Percentiles rank a stretch among this genome's conserved stretches.
These are phyloP conservation scores for Drosophila neonasuta DNA, from an alignment of 2,888 invertebrate species.

Conservation along the genomic window DNA sequence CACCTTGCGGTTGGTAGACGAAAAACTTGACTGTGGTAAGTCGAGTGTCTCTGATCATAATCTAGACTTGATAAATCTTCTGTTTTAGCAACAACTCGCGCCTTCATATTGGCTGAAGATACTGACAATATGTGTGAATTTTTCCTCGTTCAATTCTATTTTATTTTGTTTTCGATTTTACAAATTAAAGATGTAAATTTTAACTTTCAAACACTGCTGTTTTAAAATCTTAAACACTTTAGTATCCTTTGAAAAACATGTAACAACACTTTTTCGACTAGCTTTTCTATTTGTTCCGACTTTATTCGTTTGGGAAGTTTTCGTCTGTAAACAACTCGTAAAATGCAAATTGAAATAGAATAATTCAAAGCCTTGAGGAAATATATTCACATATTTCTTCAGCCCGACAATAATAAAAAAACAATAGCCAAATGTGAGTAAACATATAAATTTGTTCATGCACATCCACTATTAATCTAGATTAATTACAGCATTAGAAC, in stretches of 20 bases:
- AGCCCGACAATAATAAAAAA: neutral
- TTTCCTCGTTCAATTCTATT: neutral
- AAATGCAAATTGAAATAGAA: constrained; percentile 14
- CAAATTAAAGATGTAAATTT: neutral
- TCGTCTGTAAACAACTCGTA: constrained; percentile 4
- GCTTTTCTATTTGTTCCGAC: accelerated
- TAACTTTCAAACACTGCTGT: no score
- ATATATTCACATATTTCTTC: constrained; percentile 14
- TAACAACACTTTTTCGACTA: neutral
- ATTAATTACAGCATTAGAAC: neutral
- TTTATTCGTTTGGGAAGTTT: constrained; percentile 14
- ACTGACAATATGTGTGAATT: neutral
- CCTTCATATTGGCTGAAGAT: neutral
- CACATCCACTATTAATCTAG: neutral
- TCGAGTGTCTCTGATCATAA: neutral
- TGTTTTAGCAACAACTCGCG: neutral
- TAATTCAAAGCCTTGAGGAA: constrained; percentile 4
- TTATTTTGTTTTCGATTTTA: neutral
- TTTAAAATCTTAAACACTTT: no score
- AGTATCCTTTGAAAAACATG: neutral
- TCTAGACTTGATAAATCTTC: no score
- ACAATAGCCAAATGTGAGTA: constrained; percentile 1
- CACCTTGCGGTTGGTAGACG: constrained; percentile 37
- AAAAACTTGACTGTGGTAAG: neutral
- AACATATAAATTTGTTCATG: neutral